Conservation (phyloP, 2,888 invertebrate genomes). For the Pherbina coryleti region DNA sequence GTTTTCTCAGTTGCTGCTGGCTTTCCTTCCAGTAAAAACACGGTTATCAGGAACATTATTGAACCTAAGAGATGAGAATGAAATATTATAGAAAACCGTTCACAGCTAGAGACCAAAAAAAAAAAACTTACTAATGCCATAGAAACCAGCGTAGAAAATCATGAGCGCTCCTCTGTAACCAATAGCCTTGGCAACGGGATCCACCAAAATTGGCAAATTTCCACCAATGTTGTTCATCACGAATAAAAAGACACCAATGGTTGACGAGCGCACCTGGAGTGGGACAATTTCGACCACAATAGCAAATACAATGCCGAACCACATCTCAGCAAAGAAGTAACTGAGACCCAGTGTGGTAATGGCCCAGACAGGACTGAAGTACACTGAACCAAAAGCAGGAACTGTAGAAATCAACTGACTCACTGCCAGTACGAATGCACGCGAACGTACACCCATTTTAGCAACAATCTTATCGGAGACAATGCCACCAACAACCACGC, state of each 20-base stretch:
- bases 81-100: background rate
- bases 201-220: conserved; percentile 88
- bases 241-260: conserved; percentile 88
- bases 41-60: conserved; percentile 83
- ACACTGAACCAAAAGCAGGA: conserved; percentile 87
- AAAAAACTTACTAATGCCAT: conserved; percentile 79
- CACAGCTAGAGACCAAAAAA: conserved; percentile 59
- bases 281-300: conserved; percentile 91
- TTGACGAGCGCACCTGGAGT: conserved; percentile 83
- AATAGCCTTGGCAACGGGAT: conserved; percentile 84
- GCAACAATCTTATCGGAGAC: conserved; percentile 89
- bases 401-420: conserved; percentile 88
- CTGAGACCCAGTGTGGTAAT: conserved; percentile 90
- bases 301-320: conserved; percentile 93
- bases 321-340: conserved; percentile 94
- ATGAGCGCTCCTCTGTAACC: conserved; percentile 87
- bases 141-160: conserved; percentile 90
- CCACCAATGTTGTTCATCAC: conserved; percentile 95
- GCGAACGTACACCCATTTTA: conserved; percentile 85
- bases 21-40: conserved; percentile 83
- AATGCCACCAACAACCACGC: conserved; percentile 79
- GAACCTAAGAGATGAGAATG: conserved; percentile 74
- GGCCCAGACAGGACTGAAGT: conserved; percentile 85
- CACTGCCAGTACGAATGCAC: conserved; percentile 83
- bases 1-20: conserved; percentile 43